Percentiles rank a stretch among this genome's conserved stretches.
Conservation (phyloP, 1,140 invertebrate species). For the Pseudomyrmex sp. region DNA sequence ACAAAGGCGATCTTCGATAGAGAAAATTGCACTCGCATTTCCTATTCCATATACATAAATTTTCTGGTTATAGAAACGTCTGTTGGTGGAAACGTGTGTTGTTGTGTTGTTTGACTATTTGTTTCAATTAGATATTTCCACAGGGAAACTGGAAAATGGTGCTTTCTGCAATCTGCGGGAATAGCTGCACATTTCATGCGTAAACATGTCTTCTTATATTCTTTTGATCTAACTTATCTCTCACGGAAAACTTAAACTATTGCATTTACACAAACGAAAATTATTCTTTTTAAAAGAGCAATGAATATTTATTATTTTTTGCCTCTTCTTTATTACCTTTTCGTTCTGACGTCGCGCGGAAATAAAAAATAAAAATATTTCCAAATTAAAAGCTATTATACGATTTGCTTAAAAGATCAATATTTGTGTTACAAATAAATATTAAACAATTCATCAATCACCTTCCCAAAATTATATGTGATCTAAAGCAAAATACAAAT, state of each 20-base stretch:
- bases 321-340: background rate
- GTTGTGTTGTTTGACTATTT: background rate
- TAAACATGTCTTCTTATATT: background rate
- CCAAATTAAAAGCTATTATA: background rate
- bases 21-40: background rate
- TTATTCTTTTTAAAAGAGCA: background rate
- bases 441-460: no score
- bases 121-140: conserved; percentile 14
- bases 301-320: no score
- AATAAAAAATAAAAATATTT: conserved; percentile 6
- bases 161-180: no score
- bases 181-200: background rate
- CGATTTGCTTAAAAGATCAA: no score
- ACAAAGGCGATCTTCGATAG: background rate
- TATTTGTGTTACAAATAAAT: no score
- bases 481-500: no score
- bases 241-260: conserved; percentile 1
- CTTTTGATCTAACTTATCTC: conserved; percentile 6
- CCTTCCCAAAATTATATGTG: no score
- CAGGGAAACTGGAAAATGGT: background rate
- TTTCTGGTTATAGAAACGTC: background rate
- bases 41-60: conserved; percentile 1
- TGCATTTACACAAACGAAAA: background rate
- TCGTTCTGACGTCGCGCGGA: background rate
- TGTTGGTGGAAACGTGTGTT: background rate